Evolutionary conservation across 2,797 vertebrate genomes (phyloP), one percentile per base, ranked within the genome.

Genomic region (Trichosurus vulpecula): DNA sequence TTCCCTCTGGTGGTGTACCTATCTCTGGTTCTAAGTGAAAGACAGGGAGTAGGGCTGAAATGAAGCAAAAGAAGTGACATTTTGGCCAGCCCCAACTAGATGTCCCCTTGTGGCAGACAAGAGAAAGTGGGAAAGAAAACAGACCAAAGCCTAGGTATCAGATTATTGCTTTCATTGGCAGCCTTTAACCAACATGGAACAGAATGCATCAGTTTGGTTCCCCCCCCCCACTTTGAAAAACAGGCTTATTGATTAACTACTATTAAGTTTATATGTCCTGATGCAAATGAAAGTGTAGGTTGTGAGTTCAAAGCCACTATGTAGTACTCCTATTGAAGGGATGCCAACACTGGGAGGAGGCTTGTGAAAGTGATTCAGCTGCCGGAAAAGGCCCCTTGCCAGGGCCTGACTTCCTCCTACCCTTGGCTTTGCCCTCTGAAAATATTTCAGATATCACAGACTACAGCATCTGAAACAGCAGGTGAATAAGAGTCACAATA

Each of bases 161-260:
- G 91, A 52, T 52, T 41, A 52, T 8, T 29, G 8, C 93, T 25
- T 92, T 95, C 53, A 90, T 91, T 29, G 52, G 41, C 53, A 74
- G 13, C 30, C 11, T 51, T 90, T 94, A 55, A 12, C 12, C 22
- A 91, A 52, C 35, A 9, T 61, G 35, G 12, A 8, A 47, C 9
- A 0, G 6, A 87, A 41, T 87, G 41, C 6, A 27, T 25, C 29
- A 92, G 52, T 61, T 95, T 93, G 35, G 41, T 87, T 91, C 94
- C n/a, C 93, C 91, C n/a, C 93, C 90, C 56, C 52, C 61, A 93
- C 13, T 22, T 87, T 90, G 35, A 89, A 95, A 81, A 92, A 94
- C 11, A 41, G 31, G 2, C 0, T 6, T 74, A 90, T 93, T 54
- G 90, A 92, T 35, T 89, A 95, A 81, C 58, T 52, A 52, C 13